Conservation (phyloP, 2,113 vertebrate species). For the Euleptes europaea region DNA sequence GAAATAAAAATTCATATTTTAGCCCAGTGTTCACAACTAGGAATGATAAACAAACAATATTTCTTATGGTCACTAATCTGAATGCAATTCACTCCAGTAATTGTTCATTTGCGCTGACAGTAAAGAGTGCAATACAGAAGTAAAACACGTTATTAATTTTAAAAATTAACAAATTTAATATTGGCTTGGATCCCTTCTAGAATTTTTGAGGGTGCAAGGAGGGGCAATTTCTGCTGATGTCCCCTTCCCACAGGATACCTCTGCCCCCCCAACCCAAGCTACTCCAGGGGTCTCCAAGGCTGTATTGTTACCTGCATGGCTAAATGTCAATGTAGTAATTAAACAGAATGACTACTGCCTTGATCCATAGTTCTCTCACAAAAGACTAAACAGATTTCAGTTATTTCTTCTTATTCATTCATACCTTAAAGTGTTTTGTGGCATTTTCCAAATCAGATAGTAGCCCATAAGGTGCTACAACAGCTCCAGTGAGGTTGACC, state of each 20-base stretch:
- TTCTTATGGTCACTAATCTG: background rate
- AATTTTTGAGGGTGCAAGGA: too few relatives aligned
- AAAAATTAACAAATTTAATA: background rate
- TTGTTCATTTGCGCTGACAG: background rate
- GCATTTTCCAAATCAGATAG: constrained; percentile 81
- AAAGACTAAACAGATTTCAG: constrained; percentile 5
- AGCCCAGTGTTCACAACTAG: background rate
- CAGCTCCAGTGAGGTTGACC: constrained; percentile 78
- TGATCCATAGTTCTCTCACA: background rate
- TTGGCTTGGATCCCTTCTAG: too few relatives aligned
- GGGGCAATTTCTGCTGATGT: too few relatives aligned
- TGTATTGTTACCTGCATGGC: background rate
- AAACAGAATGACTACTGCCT: background rate
- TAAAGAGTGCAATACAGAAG: background rate
- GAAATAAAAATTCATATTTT: constrained; percentile 21
- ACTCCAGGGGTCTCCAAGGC: too few relatives aligned
- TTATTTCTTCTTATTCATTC: background rate
- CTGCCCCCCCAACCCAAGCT: too few relatives aligned
- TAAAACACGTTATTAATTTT: background rate
- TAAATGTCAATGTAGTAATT: background rate
- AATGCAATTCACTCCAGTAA: constrained; percentile 1
- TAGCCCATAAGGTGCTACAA: constrained; percentile 72
- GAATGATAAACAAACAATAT: background rate
- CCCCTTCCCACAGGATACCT: too few relatives aligned
- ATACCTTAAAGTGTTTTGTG: constrained; percentile 81